phyloP scores from a whole-genome alignment of 2,113 vertebrate genomes.

The Leptodactylus fuscus region DNA sequence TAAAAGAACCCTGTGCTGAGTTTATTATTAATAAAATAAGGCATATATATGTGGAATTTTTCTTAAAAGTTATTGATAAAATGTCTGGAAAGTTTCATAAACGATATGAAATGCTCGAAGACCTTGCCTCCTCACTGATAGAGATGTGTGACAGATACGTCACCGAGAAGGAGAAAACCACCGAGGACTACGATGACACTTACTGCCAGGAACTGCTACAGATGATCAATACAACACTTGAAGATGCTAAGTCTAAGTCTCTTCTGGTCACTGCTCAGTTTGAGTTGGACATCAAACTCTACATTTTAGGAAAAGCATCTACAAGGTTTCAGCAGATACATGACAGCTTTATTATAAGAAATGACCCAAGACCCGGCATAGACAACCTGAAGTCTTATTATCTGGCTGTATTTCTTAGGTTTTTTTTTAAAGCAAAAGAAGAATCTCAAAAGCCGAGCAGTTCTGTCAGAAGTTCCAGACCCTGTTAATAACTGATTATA shows the following conservation, averaged over 20 bases:
- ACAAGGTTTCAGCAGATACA: slow-evolving; percentile 53
- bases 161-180: slow-evolving; percentile 62
- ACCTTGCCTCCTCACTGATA: slow-evolving; percentile 64
- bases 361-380: slow-evolving; percentile 2
- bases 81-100: slow-evolving; percentile 55
- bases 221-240: slow-evolving; percentile 65
- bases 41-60: neutral
- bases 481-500: slow-evolving; percentile 35
- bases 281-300: slow-evolving; percentile 54
- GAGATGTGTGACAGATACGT: slow-evolving; percentile 67
- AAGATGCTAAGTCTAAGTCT: neutral
- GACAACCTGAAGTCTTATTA: slow-evolving; percentile 33
- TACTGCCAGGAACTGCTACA: slow-evolving; percentile 66
- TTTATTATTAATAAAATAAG: slow-evolving; percentile 65
- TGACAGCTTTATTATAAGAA: neutral
- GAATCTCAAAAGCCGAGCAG: slow-evolving; percentile 20
- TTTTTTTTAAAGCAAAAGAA: slow-evolving; percentile 37
- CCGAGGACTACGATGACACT: slow-evolving; percentile 67
- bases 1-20: neutral
- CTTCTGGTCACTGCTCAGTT: neutral
- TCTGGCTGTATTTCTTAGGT: slow-evolving; percentile 19
- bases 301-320: slow-evolving; percentile 37
- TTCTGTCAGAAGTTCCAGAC: slow-evolving; percentile 58
- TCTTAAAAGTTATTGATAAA: neutral
- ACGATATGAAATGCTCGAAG: slow-evolving; percentile 62